Evolutionary conservation across 2,113 vertebrate species (phyloP).

Genomic region (Nematolebias whitei): DNA sequence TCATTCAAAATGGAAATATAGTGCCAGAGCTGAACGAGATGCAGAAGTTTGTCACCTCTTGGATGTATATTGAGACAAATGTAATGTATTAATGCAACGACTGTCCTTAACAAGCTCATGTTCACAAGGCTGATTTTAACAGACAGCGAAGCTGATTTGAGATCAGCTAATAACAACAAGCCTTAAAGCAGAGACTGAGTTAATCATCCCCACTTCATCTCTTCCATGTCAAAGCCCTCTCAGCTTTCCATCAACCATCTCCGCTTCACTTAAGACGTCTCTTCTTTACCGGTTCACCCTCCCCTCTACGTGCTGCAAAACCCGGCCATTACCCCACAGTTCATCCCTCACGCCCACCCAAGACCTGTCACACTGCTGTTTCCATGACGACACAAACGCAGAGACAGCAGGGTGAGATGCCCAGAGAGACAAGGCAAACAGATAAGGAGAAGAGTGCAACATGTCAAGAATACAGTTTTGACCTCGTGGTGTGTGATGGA

Average conservation of each 20-base stretch:
- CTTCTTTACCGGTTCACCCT: constrained; percentile 5
- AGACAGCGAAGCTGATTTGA: constrained; percentile 60
- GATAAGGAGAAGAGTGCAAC: constrained; percentile 51
- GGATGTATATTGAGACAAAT: too few species aligned
- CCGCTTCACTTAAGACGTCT: constrained; percentile 24
- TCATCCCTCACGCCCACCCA: constrained; percentile 79
- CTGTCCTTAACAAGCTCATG: constrained; percentile 1
- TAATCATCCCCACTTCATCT: constrained; percentile 41
- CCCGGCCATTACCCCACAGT: constrained; percentile 77
- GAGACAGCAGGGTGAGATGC: constrained; percentile 74
- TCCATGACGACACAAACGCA: constrained; percentile 78
- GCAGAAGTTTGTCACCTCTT: too few species aligned
- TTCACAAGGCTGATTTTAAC: constrained; percentile 53
- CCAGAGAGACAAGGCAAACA: constrained; percentile 67
- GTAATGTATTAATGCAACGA: too few species aligned
- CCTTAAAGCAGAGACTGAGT: constrained; percentile 51
- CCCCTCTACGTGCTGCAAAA: constrained; percentile 57
- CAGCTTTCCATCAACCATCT: constrained; percentile 50
- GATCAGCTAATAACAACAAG: constrained; percentile 63
- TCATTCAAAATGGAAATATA: too few species aligned
- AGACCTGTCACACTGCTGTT: constrained; percentile 78
- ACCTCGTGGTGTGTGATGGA: constrained; percentile 37
- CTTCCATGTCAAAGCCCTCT: constrained; percentile 51
- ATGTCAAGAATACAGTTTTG: constrained; percentile 51
- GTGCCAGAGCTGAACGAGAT: too few species aligned